Percentiles rank a stretch among this genome's conserved stretches.
These are phyloP conservation scores for Colossoma macropomum DNA, from an alignment of 2,113 vertebrate species.

Conservation along the genomic window DNA sequence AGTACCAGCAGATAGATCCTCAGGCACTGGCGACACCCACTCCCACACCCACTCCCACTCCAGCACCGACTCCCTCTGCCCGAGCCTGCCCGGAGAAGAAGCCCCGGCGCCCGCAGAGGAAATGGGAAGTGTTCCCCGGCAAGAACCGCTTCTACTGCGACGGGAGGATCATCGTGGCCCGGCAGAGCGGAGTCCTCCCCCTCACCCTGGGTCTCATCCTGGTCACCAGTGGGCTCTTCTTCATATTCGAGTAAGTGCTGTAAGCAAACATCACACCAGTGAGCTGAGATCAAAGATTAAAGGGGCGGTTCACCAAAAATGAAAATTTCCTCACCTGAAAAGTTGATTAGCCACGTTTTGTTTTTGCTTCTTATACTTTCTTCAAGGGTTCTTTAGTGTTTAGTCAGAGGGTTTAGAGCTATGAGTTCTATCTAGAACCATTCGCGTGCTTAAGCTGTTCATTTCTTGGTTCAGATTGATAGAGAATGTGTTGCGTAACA, in stretches of 20 bases:
- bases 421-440: too few relatives aligned
- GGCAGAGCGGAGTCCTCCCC: conserved; percentile 87
- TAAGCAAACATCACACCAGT: too few relatives aligned
- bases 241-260: conserved; percentile 90
- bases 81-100: conserved; percentile 54
- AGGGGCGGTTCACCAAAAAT: too few relatives aligned
- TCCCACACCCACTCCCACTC: conserved; percentile 47
- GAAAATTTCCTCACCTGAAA: too few relatives aligned
- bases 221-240: conserved; percentile 87
- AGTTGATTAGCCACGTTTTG: too few relatives aligned
- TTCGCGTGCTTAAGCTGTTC: too few relatives aligned
- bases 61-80: conserved; percentile 51
- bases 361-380: too few relatives aligned
- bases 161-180: conserved; percentile 86
- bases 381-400: too few relatives aligned
- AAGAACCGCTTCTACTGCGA: conserved; percentile 92
- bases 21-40: conserved; percentile 68
- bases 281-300: too few relatives aligned
- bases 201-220: conserved; percentile 91
- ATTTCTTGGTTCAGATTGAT: too few relatives aligned
- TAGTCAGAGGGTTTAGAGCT: too few relatives aligned
- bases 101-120: conserved; percentile 71
- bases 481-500: too few relatives aligned
- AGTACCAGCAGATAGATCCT: conserved; percentile 87
- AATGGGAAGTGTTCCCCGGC: conserved; percentile 91